A percentile compares a stretch with the other conserved stretches of the same genome.
phyloP scores from a whole-genome alignment of 2,113 vertebrate species.

The Muntiacus muntjak region DNA sequence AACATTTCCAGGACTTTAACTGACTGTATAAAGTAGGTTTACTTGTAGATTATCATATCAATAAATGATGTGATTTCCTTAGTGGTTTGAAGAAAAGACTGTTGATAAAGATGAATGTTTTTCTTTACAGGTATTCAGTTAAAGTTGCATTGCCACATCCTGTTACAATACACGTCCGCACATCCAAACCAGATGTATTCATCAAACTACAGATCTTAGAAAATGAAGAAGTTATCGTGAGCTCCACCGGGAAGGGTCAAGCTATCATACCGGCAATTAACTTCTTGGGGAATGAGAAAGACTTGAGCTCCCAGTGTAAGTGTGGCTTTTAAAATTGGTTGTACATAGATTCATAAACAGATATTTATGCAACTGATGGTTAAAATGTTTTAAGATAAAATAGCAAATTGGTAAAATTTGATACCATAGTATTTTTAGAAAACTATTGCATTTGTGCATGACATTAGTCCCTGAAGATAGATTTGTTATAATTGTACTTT shows the following conservation, averaged over 20 bases:
- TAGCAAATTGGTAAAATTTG: neutral
- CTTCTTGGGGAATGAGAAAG: slow-evolving; percentile 78
- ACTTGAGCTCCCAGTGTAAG: slow-evolving; percentile 80
- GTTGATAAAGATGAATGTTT: neutral
- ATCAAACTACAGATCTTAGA: slow-evolving; percentile 89
- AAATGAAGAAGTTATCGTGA: slow-evolving; percentile 79
- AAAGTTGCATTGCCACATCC: slow-evolving; percentile 77
- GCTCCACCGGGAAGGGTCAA: slow-evolving; percentile 83
- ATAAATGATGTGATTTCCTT: neutral
- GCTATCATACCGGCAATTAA: slow-evolving; percentile 87
- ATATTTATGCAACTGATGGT: neutral
- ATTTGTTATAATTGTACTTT: neutral
- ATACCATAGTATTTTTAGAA: neutral
- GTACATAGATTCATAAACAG: neutral
- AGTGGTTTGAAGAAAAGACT: neutral
- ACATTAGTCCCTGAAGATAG: neutral
- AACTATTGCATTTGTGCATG: neutral
- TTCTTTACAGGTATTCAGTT: slow-evolving; percentile 82
- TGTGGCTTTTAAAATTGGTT: slow-evolving; percentile 25
- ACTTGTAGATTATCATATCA: neutral
- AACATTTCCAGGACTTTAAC: neutral
- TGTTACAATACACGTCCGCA: slow-evolving; percentile 87
- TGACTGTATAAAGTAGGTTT: neutral
- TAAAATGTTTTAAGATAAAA: neutral
- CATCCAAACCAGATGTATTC: slow-evolving; percentile 83